Percentiles rank a stretch among this genome's conserved stretches.
Conservation (phyloP, 2,888 invertebrate genomes). For the Diarsia brunnea region DNA sequence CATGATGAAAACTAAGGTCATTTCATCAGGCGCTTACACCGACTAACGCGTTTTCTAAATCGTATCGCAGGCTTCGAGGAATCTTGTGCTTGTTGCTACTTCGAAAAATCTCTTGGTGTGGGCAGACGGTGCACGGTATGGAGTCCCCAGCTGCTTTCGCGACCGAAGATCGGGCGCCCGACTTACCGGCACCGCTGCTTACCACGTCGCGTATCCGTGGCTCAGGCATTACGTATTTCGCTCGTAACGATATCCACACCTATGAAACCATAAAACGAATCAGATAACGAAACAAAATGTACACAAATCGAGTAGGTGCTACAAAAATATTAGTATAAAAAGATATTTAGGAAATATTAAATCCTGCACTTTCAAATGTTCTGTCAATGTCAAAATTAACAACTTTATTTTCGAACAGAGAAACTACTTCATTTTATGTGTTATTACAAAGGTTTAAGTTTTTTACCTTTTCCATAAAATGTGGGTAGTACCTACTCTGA, state of each 20-base stretch:
- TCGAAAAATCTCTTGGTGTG: conserved; percentile 62
- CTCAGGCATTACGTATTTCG: conserved; percentile 73
- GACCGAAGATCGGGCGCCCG: conserved; percentile 48
- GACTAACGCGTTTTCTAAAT: conserved; percentile 85
- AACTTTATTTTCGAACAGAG: conserved; percentile 26
- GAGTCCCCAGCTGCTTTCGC: conserved; percentile 68
- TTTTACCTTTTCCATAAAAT: background rate
- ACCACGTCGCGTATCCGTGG: conserved; percentile 68
- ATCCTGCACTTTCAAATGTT: conserved; percentile 75
- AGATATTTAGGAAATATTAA: conserved; percentile 73
- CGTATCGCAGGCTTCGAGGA: conserved; percentile 82
- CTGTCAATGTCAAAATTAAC: conserved; percentile 54
- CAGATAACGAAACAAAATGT: conserved; percentile 44
- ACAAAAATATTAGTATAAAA: conserved; percentile 75
- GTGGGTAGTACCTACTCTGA: conserved; percentile 33
- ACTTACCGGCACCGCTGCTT: conserved; percentile 46
- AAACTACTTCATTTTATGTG: background rate
- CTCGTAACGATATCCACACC: conserved; percentile 42
- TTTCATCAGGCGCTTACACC: conserved; percentile 75
- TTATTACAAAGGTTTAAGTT: too few species aligned
- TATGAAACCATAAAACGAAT: conserved; percentile 58
- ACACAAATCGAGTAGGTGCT: conserved; percentile 43
- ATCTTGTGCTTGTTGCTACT: conserved; percentile 78
- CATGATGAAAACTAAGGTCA: background rate
- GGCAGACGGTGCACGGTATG: conserved; percentile 45